Conservation (phyloP, 2,888 invertebrate species). For the Chaetogeoica ovagalla region DNA sequence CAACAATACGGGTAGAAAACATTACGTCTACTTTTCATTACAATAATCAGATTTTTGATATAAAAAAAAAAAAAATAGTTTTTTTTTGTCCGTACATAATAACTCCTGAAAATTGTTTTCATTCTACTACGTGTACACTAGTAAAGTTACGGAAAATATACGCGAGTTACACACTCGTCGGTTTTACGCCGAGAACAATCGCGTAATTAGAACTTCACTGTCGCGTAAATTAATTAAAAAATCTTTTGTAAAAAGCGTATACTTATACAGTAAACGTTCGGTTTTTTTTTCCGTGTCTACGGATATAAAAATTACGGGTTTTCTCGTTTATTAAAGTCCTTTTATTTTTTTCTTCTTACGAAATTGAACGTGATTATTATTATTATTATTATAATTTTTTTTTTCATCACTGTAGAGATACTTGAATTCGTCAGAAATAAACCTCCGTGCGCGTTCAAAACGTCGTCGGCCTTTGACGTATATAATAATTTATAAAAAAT, state of each 20-base stretch:
- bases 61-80: too few relatives aligned
- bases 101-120: too few relatives aligned
- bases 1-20: too few relatives aligned
- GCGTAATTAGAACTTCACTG: conserved; percentile 28
- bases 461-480: conserved; percentile 24
- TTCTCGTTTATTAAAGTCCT: conserved; percentile 22
- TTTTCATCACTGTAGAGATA: conserved; percentile 1
- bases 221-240: conserved; percentile 20
- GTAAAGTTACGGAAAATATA: too few relatives aligned
- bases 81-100: too few relatives aligned
- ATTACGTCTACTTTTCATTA: too few relatives aligned
- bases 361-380: conserved; percentile 13
- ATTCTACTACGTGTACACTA: too few relatives aligned
- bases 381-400: too few relatives aligned
- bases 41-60: too few relatives aligned
- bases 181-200: conserved; percentile 21
- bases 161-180: too few relatives aligned
- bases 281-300: neutral
- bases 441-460: neutral
- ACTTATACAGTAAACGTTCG: neutral
- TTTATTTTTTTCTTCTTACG: neutral
- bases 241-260: neutral
- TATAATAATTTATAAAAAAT: too few relatives aligned
- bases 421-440: conserved; percentile 8
- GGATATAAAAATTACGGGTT: conserved; percentile 11